Conservation (phyloP, 1,140 invertebrate genomes). For the Procambarus clarkii region DNA sequence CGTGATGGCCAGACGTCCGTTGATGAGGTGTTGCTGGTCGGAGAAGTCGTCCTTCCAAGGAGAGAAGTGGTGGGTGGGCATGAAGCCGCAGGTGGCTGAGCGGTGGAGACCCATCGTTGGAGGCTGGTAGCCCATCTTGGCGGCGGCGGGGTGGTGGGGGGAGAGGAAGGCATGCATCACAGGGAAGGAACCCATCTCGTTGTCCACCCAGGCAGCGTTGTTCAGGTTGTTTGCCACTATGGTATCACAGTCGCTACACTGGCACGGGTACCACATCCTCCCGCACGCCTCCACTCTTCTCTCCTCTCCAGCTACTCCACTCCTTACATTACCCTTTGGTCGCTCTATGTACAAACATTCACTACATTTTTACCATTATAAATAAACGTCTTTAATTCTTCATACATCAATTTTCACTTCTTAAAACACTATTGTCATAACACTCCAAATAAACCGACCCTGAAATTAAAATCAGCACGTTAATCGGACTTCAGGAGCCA, state of each 20-base stretch:
- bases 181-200: constrained; percentile 46
- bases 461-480: background rate
- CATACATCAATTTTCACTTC: background rate
- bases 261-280: constrained; percentile 56
- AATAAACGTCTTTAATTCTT: background rate
- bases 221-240: background rate
- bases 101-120: constrained; percentile 33
- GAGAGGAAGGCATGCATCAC: constrained; percentile 29
- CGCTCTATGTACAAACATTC: background rate
- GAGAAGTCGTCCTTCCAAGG: constrained; percentile 14
- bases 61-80: constrained; percentile 51
- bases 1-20: constrained; percentile 58
- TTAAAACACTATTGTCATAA: background rate
- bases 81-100: constrained; percentile 61
- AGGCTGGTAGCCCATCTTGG: constrained; percentile 11
- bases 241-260: constrained; percentile 43
- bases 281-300: background rate
- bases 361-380: background rate
- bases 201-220: constrained; percentile 6
- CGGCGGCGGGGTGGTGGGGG: background rate
- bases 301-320: background rate
- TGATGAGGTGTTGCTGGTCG: constrained; percentile 61
- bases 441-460: background rate
- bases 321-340: background rate
- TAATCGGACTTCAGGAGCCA: background rate